Percentiles rank a stretch among this genome's conserved stretches.
Conservation (phyloP, 2,888 invertebrate genomes). For the Apamea sordens region DNA sequence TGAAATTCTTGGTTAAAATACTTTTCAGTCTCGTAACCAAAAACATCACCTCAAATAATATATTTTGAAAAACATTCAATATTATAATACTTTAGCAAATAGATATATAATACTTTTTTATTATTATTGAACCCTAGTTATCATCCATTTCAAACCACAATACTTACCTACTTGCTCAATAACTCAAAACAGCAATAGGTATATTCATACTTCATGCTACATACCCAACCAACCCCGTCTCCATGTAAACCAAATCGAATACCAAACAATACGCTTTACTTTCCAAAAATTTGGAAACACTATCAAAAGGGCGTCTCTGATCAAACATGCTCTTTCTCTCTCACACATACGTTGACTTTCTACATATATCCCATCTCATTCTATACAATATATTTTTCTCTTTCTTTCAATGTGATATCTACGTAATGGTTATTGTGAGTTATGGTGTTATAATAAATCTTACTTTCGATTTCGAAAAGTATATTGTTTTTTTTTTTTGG, state of each 20-base stretch:
- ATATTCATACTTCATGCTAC: background rate
- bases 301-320: constrained; percentile 87
- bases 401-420: constrained; percentile 66
- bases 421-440: constrained; percentile 79
- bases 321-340: constrained; percentile 81
- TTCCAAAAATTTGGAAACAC: constrained; percentile 90
- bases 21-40: background rate
- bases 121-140: background rate
- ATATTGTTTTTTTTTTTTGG: background rate
- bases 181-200: background rate
- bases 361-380: constrained; percentile 64
- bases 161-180: background rate
- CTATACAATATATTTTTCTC: constrained; percentile 64
- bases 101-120: background rate
- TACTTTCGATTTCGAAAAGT: constrained; percentile 47
- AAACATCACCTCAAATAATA: background rate
- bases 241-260: constrained; percentile 79
- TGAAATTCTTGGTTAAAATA: background rate
- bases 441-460: constrained; percentile 77
- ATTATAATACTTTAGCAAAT: background rate
- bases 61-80: background rate
- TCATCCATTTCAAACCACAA: background rate
- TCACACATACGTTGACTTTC: constrained; percentile 55
- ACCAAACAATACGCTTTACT: constrained; percentile 85
- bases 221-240: background rate